Evolutionary conservation across 2,888 invertebrate species (phyloP).

Genomic region (Stenchaetothrips biformis): DNA sequence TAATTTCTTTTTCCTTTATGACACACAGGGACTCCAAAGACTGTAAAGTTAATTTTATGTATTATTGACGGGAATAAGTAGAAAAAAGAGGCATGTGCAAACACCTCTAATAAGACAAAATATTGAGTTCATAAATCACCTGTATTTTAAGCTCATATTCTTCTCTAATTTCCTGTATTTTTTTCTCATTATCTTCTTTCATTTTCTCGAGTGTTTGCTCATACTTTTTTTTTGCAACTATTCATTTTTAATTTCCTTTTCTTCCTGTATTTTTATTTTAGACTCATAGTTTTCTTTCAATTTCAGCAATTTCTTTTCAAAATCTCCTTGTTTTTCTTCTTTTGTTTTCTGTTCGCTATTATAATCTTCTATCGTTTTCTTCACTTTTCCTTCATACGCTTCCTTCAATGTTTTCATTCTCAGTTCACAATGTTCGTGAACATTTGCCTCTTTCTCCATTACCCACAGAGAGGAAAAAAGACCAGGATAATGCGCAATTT

Average conservation of each 20-base stretch:
- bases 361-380: background rate
- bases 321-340: background rate
- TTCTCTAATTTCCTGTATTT: background rate
- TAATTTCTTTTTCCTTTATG: background rate
- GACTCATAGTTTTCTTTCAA: background rate
- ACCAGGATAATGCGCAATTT: too few relatives aligned
- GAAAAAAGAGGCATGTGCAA: background rate
- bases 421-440: background rate
- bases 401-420: background rate
- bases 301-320: background rate
- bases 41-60: too few relatives aligned
- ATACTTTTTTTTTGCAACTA: background rate
- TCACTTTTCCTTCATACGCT: background rate
- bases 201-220: background rate
- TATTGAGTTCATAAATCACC: background rate
- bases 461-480: background rate
- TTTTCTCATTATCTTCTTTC: background rate
- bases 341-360: background rate
- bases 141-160: background rate
- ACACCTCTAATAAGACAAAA: background rate
- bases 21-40: too few relatives aligned
- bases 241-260: background rate
- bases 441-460: background rate
- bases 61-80: too few relatives aligned
- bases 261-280: background rate